These are phyloP conservation scores for Phodopus roborovskii DNA, from an alignment of 2,113 vertebrate genomes.

Conservation along the genomic window DNA sequence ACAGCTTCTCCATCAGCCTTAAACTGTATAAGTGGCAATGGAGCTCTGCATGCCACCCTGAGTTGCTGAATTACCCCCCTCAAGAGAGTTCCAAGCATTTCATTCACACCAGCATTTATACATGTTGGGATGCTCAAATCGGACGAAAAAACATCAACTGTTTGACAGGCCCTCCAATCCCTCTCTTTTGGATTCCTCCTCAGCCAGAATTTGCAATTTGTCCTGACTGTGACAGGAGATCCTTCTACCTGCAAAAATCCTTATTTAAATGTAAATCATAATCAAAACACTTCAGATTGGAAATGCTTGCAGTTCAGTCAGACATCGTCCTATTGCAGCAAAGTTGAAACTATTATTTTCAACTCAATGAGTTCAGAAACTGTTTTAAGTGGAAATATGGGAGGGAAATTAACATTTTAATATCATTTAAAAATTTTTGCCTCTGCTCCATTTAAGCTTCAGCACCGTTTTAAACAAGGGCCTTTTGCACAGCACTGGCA, in stretches of 20 bases:
- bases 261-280: constrained; percentile 78
- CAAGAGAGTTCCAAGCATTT: neutral
- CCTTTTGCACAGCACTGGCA: neutral
- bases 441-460: constrained; percentile 62
- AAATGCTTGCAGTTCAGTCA: constrained; percentile 61
- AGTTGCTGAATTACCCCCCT: neutral
- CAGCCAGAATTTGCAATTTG: neutral
- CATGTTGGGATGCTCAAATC: constrained; percentile 15
- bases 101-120: constrained; percentile 16
- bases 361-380: constrained; percentile 66
- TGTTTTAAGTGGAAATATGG: constrained; percentile 59
- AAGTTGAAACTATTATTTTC: constrained; percentile 72
- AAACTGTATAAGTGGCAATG: neutral
- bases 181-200: constrained; percentile 20
- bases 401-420: constrained; percentile 77
- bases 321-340: neutral
- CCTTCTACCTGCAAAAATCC: constrained; percentile 31
- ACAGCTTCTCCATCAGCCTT: neutral
- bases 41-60: neutral
- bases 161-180: neutral
- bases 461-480: constrained; percentile 55
- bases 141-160: neutral
- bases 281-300: constrained; percentile 68
- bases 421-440: constrained; percentile 52
- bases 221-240: neutral